A percentile compares a stretch with the other conserved stretches of the same genome.
These are phyloP conservation scores for Erebia ligea DNA, from an alignment of 2,888 invertebrate genomes.

Conservation along the genomic window DNA sequence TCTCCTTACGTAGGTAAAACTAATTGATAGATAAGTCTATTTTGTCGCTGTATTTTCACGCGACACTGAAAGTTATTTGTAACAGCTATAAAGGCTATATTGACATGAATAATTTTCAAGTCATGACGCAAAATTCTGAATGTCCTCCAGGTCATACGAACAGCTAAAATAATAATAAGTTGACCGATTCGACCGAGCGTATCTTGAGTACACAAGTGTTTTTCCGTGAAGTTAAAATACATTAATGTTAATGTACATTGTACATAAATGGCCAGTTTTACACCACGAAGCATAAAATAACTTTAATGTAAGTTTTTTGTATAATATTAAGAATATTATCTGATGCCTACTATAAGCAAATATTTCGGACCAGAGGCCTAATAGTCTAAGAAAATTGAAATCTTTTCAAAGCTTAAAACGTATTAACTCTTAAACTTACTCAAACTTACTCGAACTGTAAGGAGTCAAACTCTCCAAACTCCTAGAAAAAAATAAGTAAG, in stretches of 20 bases:
- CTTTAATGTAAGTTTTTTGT: too few species aligned
- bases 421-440: too few species aligned
- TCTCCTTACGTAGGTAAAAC: not conserved
- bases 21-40: not conserved
- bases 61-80: slow-evolving; percentile 1
- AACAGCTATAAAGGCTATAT: slow-evolving; percentile 36
- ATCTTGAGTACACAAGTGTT: slow-evolving; percentile 61
- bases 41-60: not conserved
- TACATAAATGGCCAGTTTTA: slow-evolving; percentile 18
- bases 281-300: too few species aligned
- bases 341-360: too few species aligned
- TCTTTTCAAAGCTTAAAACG: too few species aligned
- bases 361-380: too few species aligned
- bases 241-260: not conserved
- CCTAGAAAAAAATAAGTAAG: too few species aligned
- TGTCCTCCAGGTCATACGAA: slow-evolving; percentile 62
- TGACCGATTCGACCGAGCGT: slow-evolving; percentile 70
- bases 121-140: slow-evolving; percentile 50
- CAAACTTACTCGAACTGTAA: too few species aligned
- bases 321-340: too few species aligned
- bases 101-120: slow-evolving; percentile 23
- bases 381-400: too few species aligned
- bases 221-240: slow-evolving; percentile 30
- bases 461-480: too few species aligned
- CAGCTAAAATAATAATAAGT: slow-evolving; percentile 65